Percentiles rank a stretch among this genome's conserved stretches.
Evolutionary conservation across 92 coral and sea anemone species (phyloP).

Genomic region (Actinernus sp.): DNA sequence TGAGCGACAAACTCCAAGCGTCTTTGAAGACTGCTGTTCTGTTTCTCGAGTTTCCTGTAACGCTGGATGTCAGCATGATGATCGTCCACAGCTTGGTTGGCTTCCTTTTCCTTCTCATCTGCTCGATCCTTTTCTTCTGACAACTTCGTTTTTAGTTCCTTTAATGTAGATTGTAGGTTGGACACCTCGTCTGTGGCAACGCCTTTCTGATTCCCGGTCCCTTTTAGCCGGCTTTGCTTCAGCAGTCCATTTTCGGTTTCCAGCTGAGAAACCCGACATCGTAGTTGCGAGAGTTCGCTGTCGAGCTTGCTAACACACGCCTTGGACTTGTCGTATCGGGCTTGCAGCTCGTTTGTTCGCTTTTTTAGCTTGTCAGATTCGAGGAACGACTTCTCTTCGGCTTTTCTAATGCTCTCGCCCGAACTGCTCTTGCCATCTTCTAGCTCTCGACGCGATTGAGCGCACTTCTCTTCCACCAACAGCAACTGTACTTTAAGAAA

Average conservation of each 20-base stretch:
- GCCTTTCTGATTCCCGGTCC: not conserved
- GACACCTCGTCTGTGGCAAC: conserved; percentile 1
- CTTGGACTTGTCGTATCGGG: conserved; percentile 43
- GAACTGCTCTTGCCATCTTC: conserved; percentile 21
- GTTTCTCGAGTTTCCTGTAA: conserved; percentile 38
- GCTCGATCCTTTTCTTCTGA: conserved; percentile 37
- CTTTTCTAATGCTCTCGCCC: not conserved
- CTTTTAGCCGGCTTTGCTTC: conserved; percentile 23
- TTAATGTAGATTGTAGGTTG: conserved; percentile 19
- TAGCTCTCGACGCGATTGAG: conserved; percentile 36
- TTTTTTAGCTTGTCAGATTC: conserved; percentile 46
- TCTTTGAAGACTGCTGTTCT: conserved; percentile 33
- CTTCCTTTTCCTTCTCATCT: conserved; percentile 36
- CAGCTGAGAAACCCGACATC: conserved; percentile 15
- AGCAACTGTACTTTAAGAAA: conserved; percentile 62
- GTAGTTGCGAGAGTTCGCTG: conserved; percentile 19
- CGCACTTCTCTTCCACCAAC: conserved; percentile 67
- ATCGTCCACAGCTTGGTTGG: conserved; percentile 9
- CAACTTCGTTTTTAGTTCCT: conserved; percentile 18
- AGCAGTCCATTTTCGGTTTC: conserved; percentile 21
- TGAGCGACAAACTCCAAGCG: conserved; percentile 26
- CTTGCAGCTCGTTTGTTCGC: conserved; percentile 42
- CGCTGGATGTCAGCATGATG: conserved; percentile 23
- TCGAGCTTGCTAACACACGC: conserved; percentile 31
- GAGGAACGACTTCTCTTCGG: conserved; percentile 1